These are phyloP conservation scores for Triops longicaudatus DNA, from an alignment of 1,140 invertebrate species.

Conservation along the genomic window DNA sequence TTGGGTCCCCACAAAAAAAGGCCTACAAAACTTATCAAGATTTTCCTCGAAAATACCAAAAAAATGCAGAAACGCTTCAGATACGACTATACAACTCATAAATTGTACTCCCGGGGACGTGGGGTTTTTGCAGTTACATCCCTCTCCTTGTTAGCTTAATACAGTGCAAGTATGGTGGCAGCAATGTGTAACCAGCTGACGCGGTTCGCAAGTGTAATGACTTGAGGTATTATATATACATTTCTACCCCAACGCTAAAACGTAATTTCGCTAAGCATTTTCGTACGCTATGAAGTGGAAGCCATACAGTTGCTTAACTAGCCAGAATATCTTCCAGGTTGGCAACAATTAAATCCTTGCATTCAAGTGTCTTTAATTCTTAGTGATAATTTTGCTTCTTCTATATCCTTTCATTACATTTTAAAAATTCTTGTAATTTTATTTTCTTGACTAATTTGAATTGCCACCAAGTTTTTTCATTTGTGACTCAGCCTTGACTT, in stretches of 20 bases:
- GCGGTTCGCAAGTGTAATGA: neutral
- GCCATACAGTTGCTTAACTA: no score
- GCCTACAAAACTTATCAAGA: neutral
- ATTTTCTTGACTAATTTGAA: no score
- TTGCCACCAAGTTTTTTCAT: no score
- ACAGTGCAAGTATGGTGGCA: neutral
- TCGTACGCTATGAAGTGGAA: no score
- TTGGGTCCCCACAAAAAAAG: neutral
- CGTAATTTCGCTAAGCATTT: neutral
- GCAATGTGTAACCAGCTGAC: conserved; percentile 10
- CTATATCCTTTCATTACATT: no score
- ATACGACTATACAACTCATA: neutral
- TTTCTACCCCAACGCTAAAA: neutral
- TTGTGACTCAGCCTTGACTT: no score
- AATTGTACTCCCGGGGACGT: neutral
- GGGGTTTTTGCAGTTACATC: neutral
- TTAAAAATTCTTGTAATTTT: no score
- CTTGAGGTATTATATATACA: neutral
- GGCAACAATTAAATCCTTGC: no score
- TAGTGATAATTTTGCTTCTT: no score
- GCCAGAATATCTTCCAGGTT: no score
- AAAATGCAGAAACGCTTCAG: neutral
- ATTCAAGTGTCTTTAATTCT: no score
- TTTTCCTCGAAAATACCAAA: neutral
- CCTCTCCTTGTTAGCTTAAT: conserved; percentile 5